Percentiles rank a stretch among this genome's conserved stretches.
phyloP scores from a whole-genome alignment of 2,797 vertebrate genomes.

The Lacerta bilineata region DNA sequence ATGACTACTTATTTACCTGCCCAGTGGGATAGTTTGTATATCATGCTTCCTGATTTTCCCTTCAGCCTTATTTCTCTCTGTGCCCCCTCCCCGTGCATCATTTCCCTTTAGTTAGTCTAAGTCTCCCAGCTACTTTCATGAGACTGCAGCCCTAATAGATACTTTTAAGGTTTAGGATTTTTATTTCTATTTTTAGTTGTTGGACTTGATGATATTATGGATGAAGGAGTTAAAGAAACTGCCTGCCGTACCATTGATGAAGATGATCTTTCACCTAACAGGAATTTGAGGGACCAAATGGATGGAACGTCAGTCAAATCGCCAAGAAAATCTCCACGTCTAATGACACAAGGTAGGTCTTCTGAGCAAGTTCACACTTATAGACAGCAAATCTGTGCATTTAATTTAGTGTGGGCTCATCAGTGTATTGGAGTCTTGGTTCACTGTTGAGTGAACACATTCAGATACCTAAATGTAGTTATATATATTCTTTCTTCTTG shows the following conservation, averaged over 20 bases:
- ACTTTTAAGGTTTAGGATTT: conserved; percentile 67
- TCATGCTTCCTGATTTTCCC: conserved; percentile 37
- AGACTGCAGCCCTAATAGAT: conserved; percentile 31
- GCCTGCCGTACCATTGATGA: conserved; percentile 81
- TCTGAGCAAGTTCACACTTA: conserved; percentile 9
- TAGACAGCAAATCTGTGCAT: background rate
- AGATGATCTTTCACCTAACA: conserved; percentile 82
- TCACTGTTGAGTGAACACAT: background rate
- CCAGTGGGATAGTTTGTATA: conserved; percentile 53
- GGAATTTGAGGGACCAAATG: conserved; percentile 80
- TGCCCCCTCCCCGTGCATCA: conserved; percentile 43
- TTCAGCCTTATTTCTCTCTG: conserved; percentile 41
- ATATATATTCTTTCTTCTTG: background rate
- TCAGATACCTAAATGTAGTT: background rate
- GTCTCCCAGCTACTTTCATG: conserved; percentile 36
- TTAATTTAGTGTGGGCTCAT: background rate
- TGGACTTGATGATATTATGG: conserved; percentile 87
- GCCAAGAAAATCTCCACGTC: conserved; percentile 86
- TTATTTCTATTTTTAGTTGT: conserved; percentile 78
- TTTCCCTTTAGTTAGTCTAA: conserved; percentile 37
- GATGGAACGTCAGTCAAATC: conserved; percentile 77
- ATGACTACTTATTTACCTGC: conserved; percentile 51
- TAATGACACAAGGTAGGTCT: conserved; percentile 82
- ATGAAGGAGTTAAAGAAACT: conserved; percentile 85
- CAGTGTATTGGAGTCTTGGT: background rate